Evolutionary conservation across 2,797 vertebrate genomes (phyloP).

Genomic region (Tachyglossus aculeatus): DNA sequence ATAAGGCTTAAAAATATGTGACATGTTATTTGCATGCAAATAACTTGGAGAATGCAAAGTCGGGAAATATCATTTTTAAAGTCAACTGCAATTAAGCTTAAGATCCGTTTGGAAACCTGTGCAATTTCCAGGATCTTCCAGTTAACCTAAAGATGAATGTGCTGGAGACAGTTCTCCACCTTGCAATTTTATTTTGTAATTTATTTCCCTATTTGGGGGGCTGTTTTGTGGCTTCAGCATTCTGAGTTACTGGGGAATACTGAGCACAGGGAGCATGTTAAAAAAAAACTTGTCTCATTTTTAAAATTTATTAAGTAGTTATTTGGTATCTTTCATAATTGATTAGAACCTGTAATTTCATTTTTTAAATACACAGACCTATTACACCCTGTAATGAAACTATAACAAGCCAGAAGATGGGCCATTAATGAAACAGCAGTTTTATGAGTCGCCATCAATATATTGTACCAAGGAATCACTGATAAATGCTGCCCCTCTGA

Average conservation of each 20-base stretch:
- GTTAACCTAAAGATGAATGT: slow-evolving; percentile 45
- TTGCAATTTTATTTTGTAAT: slow-evolving; percentile 49
- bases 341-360: slow-evolving; percentile 71
- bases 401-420: slow-evolving; percentile 73
- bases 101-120: slow-evolving; percentile 37
- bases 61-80: slow-evolving; percentile 61
- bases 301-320: slow-evolving; percentile 64
- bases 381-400: slow-evolving; percentile 73
- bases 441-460: slow-evolving; percentile 56
- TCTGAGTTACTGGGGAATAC: slow-evolving; percentile 40
- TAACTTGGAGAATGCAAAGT: slow-evolving; percentile 44
- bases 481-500: slow-evolving; percentile 51
- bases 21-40: slow-evolving; percentile 60
- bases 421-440: slow-evolving; percentile 72
- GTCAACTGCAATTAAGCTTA: slow-evolving; percentile 58
- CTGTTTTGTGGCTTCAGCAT: slow-evolving; percentile 64
- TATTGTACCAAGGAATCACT: slow-evolving; percentile 39
- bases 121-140: slow-evolving; percentile 36
- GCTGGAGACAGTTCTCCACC: slow-evolving; percentile 25
- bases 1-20: slow-evolving; percentile 7
- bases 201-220: slow-evolving; percentile 56
- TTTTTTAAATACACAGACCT: slow-evolving; percentile 69
- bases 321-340: slow-evolving; percentile 69
- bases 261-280: slow-evolving; percentile 52
- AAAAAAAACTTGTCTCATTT: slow-evolving; percentile 60